Evolutionary conservation across 1,140 invertebrate genomes (phyloP).

Genomic region (Papilio xuthus): DNA sequence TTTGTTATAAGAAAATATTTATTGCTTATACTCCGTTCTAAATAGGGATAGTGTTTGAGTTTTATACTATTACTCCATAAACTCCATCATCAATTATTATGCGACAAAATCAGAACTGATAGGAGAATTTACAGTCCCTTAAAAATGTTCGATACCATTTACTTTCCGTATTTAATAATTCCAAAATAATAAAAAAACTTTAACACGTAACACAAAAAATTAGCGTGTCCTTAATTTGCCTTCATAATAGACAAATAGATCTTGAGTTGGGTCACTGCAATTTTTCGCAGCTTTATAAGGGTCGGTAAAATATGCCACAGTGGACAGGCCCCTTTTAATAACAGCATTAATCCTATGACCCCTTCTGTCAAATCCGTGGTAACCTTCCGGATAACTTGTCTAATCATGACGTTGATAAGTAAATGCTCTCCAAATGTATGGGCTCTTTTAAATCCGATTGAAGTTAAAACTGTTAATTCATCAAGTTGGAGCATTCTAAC

Average conservation of each 20-base stretch:
- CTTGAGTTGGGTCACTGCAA: slow-evolving; percentile 34
- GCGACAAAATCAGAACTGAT: no score
- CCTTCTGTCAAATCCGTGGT: slow-evolving; percentile 33
- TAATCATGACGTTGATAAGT: slow-evolving; percentile 24
- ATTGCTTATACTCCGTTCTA: background rate
- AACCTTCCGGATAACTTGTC: slow-evolving; percentile 35
- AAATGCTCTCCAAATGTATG: slow-evolving; percentile 17
- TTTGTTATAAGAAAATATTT: background rate
- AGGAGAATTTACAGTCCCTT: no score
- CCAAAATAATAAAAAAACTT: background rate
- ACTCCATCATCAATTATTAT: no score
- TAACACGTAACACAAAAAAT: background rate
- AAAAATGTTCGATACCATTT: background rate
- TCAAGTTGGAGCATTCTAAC: no score
- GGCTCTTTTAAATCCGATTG: background rate
- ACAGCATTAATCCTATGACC: slow-evolving; percentile 38
- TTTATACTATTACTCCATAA: background rate
- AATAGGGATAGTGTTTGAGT: background rate
- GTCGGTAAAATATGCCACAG: slow-evolving; percentile 32
- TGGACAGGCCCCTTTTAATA: slow-evolving; percentile 34
- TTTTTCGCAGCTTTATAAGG: slow-evolving; percentile 34
- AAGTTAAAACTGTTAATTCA: background rate
- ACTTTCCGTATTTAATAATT: background rate
- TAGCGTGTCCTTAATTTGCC: background rate
- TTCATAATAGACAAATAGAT: slow-evolving; percentile 29